Base-by-base conservation (phyloP, 2,797 vertebrate genomes). In the Cuculus canorus region DNA sequence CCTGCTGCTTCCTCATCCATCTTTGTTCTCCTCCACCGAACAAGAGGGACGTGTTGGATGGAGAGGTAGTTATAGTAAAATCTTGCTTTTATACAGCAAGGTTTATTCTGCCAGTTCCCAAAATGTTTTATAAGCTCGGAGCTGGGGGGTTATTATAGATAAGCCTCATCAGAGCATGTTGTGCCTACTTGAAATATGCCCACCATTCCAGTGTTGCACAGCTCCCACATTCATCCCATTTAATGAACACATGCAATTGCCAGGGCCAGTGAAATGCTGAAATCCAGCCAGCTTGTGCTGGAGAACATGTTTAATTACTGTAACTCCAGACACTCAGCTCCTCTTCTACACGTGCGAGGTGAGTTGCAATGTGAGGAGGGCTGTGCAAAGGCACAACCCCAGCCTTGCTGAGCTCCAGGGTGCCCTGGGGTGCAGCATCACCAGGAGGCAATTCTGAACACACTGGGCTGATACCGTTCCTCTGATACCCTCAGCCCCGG, bases 331-430 rank as follows among this genome's bases (percentile, higher is more conserved):
- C 7, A 18, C 47, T 5, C 23, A 5, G n/a, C 27, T 52, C 33
- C 41, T 41, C 70, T 59, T 61, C 37, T 48, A 16, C 52, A 13
- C 0, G 1, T 5, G 11, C 32, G 4, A 21, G 4, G 16, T 3
- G 24, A 24, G 28, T 3, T 30, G 30, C 33, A 25, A 15, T 0
- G 5, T 1, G 2, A 23, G 1, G 11, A 39, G 27, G 65, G 22
- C 11, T 41, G 48, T 7, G 45, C 52, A 5, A 27, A 61, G 61
- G 10, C 48, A 21, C 61, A 37, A 16, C 32, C 23, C 52, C 69
- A 43, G 28, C 33, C 3, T 3, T 13, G 11, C 22, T 10, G 37
- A 39, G 53, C 41, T 70, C 25, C 5, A 2, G 41, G 30, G 21
- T 22, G 43, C 11, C 27, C 77, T 14, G 70, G 21, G 22, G 10